Evolutionary conservation across 2,113 vertebrate species (phyloP), one percentile per base, ranked within the genome.

Genomic region (Bagarius yarrelli): DNA sequence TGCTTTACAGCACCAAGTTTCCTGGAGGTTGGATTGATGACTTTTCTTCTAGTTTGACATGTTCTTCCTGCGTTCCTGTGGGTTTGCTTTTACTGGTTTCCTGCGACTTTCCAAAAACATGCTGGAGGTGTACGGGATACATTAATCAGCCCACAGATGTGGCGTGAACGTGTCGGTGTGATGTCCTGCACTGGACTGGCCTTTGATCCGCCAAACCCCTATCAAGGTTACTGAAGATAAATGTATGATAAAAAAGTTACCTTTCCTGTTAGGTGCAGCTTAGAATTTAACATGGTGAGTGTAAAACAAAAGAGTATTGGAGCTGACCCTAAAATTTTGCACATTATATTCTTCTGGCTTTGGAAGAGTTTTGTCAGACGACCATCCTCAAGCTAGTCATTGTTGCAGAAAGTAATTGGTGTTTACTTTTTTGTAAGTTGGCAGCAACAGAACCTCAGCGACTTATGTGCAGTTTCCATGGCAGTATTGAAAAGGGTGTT

Each of bases 401-500:
- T 44, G 44, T 70, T 71, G 50, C 36, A 27, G 78, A 56, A 69
- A 47, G 53, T 71, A 71, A 71, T 71, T 71, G 55, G 67, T 80
- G 67, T 52, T 80, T 61, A 50, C 78, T 72, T 80, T 47, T 47
- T 61, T 50, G 67, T 52, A n/a, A 23, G 34, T 71, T 44, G 11
- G 34, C 3, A 30, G 30, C 50, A 56, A 53, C 61, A 79, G 53
- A 70, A 25, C 52, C 25, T 8, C 19, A n/a, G 12, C 23, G 14
- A 11, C 66, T 79, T 18, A 4, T 60, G 56, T 44, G 40, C 36
- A 30, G 78, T 80, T 72, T 47, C 67, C 40, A 80, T 80, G 78
- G 67, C 27, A 61, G 67, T 80, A 25, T 50, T 1, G 55, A 59
- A 34, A 47, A 70, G 18, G 78, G 25, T 18, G 16, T 13, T 44